A percentile compares a stretch with the other conserved stretches of the same genome.
phyloP scores from a whole-genome alignment of 2,797 vertebrate species.

The Manis pentadactyla region DNA sequence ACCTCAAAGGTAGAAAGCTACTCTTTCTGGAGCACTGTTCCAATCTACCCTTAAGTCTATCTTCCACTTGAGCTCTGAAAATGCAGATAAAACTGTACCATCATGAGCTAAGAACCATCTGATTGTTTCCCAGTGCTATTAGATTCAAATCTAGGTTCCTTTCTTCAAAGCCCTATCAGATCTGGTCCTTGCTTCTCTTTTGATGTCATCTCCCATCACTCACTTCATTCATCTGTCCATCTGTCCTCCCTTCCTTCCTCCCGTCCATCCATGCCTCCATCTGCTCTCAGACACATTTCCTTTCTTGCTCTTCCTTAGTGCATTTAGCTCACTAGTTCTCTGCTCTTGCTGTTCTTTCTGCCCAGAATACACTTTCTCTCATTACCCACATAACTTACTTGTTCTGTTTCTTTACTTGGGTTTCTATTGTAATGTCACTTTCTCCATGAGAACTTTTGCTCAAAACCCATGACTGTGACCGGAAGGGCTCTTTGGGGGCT shows the following conservation, averaged over 20 bases:
- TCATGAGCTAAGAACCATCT: neutral
- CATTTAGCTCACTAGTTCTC: neutral
- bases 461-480: neutral
- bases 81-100: neutral
- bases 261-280: neutral
- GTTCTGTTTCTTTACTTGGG: neutral
- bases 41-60: neutral
- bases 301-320: neutral
- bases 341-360: neutral
- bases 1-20: neutral
- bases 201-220: neutral
- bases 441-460: neutral
- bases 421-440: slow-evolving; percentile 1
- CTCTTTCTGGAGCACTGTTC: neutral
- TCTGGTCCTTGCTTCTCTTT: neutral
- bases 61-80: neutral
- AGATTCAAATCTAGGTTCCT: neutral
- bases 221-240: neutral
- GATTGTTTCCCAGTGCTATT: neutral
- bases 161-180: neutral
- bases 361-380: neutral
- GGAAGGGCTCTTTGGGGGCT: neutral
- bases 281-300: neutral
- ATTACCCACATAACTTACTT: neutral
- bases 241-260: no score